phyloP scores from a whole-genome alignment of 1,140 invertebrate genomes.

The Pseudomyrmex sp. region DNA sequence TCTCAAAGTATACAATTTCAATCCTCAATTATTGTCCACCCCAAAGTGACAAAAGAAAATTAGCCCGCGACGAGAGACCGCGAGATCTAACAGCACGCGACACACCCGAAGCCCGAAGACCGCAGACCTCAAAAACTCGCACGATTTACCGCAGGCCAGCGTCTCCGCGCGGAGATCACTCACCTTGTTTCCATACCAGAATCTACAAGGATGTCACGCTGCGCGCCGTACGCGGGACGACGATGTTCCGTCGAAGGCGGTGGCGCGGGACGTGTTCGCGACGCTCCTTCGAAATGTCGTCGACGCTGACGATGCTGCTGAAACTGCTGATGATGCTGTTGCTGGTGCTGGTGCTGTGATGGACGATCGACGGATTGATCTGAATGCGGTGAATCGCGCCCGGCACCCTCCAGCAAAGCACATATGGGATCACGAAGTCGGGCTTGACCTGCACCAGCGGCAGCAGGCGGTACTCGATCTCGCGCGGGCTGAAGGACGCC shows the following conservation, averaged over 20 bases:
- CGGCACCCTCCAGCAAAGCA: conserved; percentile 79
- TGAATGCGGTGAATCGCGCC: conserved; percentile 70
- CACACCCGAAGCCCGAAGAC: conserved; percentile 27
- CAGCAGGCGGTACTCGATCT: conserved; percentile 72
- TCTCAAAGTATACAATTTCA: not conserved
- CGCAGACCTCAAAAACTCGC: not conserved
- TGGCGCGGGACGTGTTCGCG: conserved; percentile 51
- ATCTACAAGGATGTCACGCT: conserved; percentile 67
- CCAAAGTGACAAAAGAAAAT: not conserved
- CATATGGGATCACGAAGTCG: conserved; percentile 76
- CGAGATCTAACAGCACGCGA: not conserved
- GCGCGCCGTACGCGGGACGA: conserved; percentile 58
- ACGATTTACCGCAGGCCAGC: not conserved
- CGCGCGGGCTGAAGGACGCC: conserved; percentile 60
- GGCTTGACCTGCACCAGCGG: conserved; percentile 76
- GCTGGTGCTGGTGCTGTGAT: conserved; percentile 56
- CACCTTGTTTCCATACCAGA: conserved; percentile 83
- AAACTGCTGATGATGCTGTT: conserved; percentile 42
- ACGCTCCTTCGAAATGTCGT: conserved; percentile 43
- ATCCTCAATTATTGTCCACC: not conserved
- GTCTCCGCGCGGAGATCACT: conserved; percentile 55
- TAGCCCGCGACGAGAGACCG: no score
- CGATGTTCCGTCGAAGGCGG: conserved; percentile 41
- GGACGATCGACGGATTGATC: conserved; percentile 51
- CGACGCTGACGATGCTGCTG: conserved; percentile 43